These are phyloP conservation scores for Yponomeuta plumbellus DNA, from an alignment of 2,888 invertebrate genomes.

Conservation along the genomic window DNA sequence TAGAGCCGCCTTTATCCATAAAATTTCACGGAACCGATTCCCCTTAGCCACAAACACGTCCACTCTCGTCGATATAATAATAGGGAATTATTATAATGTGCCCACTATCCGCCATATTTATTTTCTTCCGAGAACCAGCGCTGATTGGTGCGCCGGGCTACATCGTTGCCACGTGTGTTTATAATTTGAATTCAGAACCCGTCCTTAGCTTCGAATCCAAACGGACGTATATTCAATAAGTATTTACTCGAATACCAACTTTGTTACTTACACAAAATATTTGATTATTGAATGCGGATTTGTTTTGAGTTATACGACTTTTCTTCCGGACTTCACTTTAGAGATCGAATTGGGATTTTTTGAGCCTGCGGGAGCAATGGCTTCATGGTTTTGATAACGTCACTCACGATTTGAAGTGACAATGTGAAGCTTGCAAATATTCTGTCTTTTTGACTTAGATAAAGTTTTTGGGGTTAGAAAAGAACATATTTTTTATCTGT, in stretches of 20 bases:
- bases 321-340: slow-evolving; percentile 1
- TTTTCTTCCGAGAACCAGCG: slow-evolving; percentile 34
- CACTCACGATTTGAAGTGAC: not conserved
- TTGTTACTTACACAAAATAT: not conserved
- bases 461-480: no score
- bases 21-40: not conserved
- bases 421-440: not conserved
- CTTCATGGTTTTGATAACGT: slow-evolving; percentile 30
- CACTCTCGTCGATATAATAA: slow-evolving; percentile 43
- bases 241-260: not conserved
- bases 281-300: not conserved
- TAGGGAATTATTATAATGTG: slow-evolving; percentile 51
- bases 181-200: slow-evolving; percentile 31
- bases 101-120: slow-evolving; percentile 60
- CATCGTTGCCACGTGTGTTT: slow-evolving; percentile 50
- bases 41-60: slow-evolving; percentile 27
- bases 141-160: slow-evolving; percentile 59
- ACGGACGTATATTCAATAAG: slow-evolving; percentile 15
- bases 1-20: not conserved
- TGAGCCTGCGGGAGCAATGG: slow-evolving; percentile 27
- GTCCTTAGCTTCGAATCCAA: slow-evolving; percentile 27
- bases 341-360: slow-evolving; percentile 1
- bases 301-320: not conserved
- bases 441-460: not conserved
- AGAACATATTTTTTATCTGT: no score